Evolutionary conservation across 2,797 vertebrate genomes (phyloP), one percentile per base, ranked within the genome.

Genomic region (Phaenicophaeus curvirostris): DNA sequence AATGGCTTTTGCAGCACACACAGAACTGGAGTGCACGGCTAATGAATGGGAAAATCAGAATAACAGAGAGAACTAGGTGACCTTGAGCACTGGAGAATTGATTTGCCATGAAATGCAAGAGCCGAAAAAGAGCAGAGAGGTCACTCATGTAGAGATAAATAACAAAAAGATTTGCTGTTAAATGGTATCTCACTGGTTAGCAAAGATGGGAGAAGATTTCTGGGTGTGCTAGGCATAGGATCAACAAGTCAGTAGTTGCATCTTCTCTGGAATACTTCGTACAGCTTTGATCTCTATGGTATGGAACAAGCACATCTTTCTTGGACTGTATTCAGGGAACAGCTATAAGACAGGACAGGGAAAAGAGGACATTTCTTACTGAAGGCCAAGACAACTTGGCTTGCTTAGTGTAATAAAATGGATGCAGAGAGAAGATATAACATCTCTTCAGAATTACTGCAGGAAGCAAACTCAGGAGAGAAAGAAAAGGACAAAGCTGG

Each of bases 401-500:
- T 93, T 92, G 30, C 72, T 68, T 83, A 58, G 57, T 13, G 4
- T 92, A 74, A 72, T 71, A 92, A 87, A 90, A 61, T 0, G 12
- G 75, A 87, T 90, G 63, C 71, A 92, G 92, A 83, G 46, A 76
- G 44, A 55, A 85, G 68, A 89, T 87, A 61, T 0, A 86, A 19
- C 50, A 61, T 92, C 68, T 71, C 65, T 54, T 89, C 89, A 95
- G 80, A 96, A 90, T 71, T 90, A 63, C 86, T 94, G 83, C 90
- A 90, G 77, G 83, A 95, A 91, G 85, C 63, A 87, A 81, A 69
- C 35, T 81, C 18, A 2, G 30, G 92, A 95, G 72, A 57, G 37
- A 50, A 92, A 94, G 67, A 68, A 89, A 90, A 95, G 78, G 84
- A 72, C 88, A 90, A 96, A 95, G 46, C 61, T 92, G 75, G 75